Evolutionary conservation across 2,888 invertebrate species (phyloP), one percentile per base, ranked within the genome.

Genomic region (Cantharis lateralis): DNA sequence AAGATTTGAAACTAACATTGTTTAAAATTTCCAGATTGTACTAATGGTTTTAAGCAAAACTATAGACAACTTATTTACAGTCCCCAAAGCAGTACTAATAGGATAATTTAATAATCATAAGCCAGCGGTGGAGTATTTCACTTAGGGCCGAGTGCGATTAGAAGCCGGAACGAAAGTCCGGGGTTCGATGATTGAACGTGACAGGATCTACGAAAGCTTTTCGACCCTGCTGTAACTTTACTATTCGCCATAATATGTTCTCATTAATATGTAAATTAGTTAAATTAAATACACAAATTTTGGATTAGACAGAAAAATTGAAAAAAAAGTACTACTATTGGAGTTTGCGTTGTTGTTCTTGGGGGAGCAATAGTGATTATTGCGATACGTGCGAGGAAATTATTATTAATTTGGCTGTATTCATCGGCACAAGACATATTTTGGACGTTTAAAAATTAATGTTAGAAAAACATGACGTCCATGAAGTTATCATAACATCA

Each of bases 31-130:
- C 74, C 71, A 78, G 78, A 74, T 75, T 76, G 78, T 64, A 72
- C 71, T 76, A 76, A 76, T 76, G 76, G 71, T 71, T 75, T 77
- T 75, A 76, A 78, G 74, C 75, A 77, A 78, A 79, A 75, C 78
- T 78, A 80, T 79, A 78, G 79, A 74, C 80, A 81, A 81, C 79
- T 80, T 81, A 81, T 81, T 81, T 81, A 81, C 75, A 77, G 79
- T 78, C 78, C 78, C 80, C 73, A 81, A 78, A 81, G 80, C 79
- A 76, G 72, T 71, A 76, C 83, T 84, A 84, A 84, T 84, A 82
- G 82, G 82, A 83, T 84, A 84, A 84, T 84, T 84, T 83, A 84
- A 84, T 84, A 84, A 84, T 84, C 83, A 84, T 84, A 84, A 84
- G 83, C 83, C 78, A 77, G 76, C 76, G 78, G 77, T 78, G 75